Evolutionary conservation across 2,113 vertebrate species (phyloP), one percentile per base, ranked within the genome.

Genomic region (Megaceryle torquata): DNA sequence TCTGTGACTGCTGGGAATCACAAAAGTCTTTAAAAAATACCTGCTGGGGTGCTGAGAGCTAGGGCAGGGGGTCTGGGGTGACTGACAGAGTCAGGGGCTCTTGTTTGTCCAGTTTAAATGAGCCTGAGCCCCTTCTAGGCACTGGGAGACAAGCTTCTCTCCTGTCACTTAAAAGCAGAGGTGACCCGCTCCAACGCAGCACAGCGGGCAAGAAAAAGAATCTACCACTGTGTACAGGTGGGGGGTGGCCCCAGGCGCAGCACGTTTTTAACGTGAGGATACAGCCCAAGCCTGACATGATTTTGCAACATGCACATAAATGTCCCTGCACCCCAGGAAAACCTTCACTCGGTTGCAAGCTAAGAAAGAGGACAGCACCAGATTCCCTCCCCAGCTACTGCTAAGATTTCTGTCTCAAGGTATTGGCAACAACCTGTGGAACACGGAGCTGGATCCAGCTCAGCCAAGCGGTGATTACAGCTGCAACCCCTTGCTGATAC

Each of bases 231-330:
- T 2, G 9, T 9, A 35, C 29, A 8, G 63, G 37, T 22, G 43
- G 46, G 2, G 16, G 65, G 11, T 39, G 44, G 33, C 63, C 75
- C 48, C 12, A 9, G n/a, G 13, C 9, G 5, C 82, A 68, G 21
- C 53, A 46, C 0, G 0, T 15, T 43, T 51, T 53, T 31, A 31
- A 20, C 44, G 15, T 2, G 3, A 82, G 25, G 19, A 15, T 3
- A 18, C 13, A 85, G 33, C 65, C 21, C 28, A 6, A n/a, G 31
- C 37, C 54, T 41, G 50, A 15, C 33, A 16, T 4, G 3, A 2
- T 33, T 84, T 15, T 41, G 28, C 28, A 17, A 3, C 0, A 9
- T 4, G 28, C 82, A 64, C 21, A 2, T 17, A 19, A 8, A 10
- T 64, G 59, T 9, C 67, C 31, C 87, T 39, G 69, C 48, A 53